A percentile compares a stretch with the other conserved stretches of the same genome.
phyloP scores from a whole-genome alignment of 2,888 invertebrate genomes.

The Thera britannica region DNA sequence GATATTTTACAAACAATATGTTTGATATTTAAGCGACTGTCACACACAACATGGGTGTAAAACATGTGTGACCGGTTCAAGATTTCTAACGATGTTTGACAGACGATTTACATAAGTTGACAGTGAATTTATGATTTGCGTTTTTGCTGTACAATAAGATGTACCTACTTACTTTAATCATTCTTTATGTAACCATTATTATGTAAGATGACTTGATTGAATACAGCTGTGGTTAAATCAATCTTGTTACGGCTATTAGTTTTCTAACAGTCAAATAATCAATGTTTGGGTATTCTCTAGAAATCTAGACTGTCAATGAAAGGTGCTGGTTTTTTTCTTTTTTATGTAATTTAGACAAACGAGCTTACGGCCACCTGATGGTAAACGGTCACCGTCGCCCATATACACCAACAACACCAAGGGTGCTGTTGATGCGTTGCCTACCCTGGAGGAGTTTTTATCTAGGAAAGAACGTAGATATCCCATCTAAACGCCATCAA shows the following conservation, averaged over 20 bases:
- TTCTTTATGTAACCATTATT: slow-evolving; percentile 3
- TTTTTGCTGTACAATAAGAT: slow-evolving; percentile 9
- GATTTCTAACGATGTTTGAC: slow-evolving; percentile 20
- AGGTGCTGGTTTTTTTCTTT: too few species aligned
- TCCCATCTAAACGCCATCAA: too few species aligned
- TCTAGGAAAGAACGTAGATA: too few species aligned
- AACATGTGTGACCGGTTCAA: slow-evolving; percentile 6
- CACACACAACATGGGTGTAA: slow-evolving; percentile 7
- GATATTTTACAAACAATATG: too few species aligned
- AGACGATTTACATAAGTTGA: slow-evolving; percentile 28
- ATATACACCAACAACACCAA: too few species aligned
- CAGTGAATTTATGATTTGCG: slow-evolving; percentile 18
- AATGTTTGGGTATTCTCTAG: not conserved
- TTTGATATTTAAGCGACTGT: slow-evolving; percentile 23
- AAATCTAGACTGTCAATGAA: too few species aligned
- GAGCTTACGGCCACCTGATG: too few species aligned
- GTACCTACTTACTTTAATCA: not conserved
- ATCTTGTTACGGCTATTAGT: not conserved
- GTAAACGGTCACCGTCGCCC: too few species aligned
- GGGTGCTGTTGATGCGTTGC: too few species aligned
- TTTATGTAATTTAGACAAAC: too few species aligned
- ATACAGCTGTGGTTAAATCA: not conserved
- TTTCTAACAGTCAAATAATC: not conserved
- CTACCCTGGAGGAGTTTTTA: too few species aligned
- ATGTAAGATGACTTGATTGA: not conserved